Percentiles rank a stretch among this genome's conserved stretches.
Conservation (phyloP, 2,113 vertebrate species). For the Pelobates fuscus region DNA sequence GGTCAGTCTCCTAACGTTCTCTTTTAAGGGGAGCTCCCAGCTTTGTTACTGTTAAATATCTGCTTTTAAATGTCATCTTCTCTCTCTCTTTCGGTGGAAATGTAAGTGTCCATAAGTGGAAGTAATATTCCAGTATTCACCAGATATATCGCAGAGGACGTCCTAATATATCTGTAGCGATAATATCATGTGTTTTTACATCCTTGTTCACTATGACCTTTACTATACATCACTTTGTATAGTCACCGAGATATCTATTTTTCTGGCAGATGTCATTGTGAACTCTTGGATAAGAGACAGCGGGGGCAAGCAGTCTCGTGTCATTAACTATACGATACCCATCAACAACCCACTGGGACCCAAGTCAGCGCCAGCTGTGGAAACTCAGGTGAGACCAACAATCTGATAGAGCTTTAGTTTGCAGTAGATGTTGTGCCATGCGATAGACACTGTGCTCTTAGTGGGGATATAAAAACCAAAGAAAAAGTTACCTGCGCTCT, state of each 20-base stretch:
- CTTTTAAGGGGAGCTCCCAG: not conserved
- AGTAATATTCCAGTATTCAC: too few species aligned
- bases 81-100: not conserved
- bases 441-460: too few species aligned
- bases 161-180: too few species aligned
- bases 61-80: not conserved
- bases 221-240: too few species aligned
- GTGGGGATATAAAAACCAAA: too few species aligned
- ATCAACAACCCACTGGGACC: slow-evolving; percentile 89
- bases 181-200: too few species aligned
- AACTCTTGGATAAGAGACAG: slow-evolving; percentile 81
- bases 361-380: slow-evolving; percentile 83
- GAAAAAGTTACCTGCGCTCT: too few species aligned
- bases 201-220: too few species aligned
- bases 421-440: not conserved
- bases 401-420: not conserved
- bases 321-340: slow-evolving; percentile 85
- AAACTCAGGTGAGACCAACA: slow-evolving; percentile 78
- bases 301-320: slow-evolving; percentile 76
- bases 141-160: too few species aligned
- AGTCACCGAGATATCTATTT: too few species aligned
- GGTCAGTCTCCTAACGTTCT: slow-evolving; percentile 65
- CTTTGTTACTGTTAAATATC: not conserved
- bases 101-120: too few species aligned
- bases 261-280: slow-evolving; percentile 79